Evolutionary conservation across 2,888 invertebrate genomes (phyloP).

Genomic region (Ommatoiulus sabulosus): DNA sequence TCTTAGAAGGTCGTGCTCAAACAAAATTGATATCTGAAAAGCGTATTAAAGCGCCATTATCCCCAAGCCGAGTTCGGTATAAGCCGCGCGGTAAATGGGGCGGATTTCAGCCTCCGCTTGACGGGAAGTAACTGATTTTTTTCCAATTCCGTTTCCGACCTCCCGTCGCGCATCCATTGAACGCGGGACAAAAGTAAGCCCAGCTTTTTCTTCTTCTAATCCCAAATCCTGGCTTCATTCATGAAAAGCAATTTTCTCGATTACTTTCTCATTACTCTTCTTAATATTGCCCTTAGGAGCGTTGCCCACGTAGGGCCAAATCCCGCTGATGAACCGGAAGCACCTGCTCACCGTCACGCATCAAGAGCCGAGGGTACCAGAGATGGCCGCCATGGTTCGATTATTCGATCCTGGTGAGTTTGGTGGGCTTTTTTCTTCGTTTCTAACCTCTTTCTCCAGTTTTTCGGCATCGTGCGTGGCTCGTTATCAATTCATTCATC

Average conservation of each 20-base stretch:
- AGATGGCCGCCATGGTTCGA: neutral
- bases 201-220: neutral
- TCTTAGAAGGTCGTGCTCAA: no score
- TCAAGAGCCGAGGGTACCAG: neutral
- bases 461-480: neutral
- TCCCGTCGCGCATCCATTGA: neutral
- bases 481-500: slow-evolving; percentile 49
- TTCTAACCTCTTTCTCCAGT: neutral
- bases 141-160: neutral
- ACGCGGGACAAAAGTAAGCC: neutral
- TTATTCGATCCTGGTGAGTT: slow-evolving; percentile 8
- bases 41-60: no score
- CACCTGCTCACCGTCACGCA: neutral
- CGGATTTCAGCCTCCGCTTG: no score
- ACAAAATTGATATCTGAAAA: no score
- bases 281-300: neutral
- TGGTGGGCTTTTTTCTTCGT: neutral
- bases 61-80: no score
- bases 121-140: neutral
- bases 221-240: neutral
- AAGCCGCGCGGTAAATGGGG: no score
- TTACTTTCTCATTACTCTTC: neutral
- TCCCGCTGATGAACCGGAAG: neutral
- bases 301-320: neutral
- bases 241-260: neutral